Evolutionary conservation across 2,113 vertebrate species (phyloP).

Genomic region (Prionailurus viverrinus): DNA sequence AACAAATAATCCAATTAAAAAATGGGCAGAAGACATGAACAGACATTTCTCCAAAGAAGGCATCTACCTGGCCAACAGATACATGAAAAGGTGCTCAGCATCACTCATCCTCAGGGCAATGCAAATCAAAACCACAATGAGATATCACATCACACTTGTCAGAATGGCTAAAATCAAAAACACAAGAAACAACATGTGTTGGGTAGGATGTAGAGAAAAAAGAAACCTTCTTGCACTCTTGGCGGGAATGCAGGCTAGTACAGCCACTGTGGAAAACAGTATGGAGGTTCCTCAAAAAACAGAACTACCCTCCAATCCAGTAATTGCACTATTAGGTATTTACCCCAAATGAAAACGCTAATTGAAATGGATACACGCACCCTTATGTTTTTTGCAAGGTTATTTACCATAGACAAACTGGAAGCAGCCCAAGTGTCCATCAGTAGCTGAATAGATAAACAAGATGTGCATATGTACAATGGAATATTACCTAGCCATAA

Average conservation of each 20-base stretch:
- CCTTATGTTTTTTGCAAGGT: background rate
- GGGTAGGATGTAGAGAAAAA: background rate
- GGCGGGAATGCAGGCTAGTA: background rate
- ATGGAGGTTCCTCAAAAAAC: background rate
- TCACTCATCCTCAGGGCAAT: background rate
- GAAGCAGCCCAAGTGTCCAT: background rate
- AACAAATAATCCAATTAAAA: background rate
- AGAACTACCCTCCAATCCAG: background rate
- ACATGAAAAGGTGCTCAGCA: background rate
- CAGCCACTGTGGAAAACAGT: background rate
- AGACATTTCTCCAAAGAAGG: background rate
- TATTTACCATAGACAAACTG: background rate
- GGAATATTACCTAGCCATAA: background rate
- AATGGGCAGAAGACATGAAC: background rate
- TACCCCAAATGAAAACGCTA: background rate
- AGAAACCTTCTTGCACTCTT: background rate
- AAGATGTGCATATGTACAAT: background rate
- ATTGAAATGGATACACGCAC: background rate
- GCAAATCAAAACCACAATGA: background rate
- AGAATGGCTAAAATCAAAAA: background rate
- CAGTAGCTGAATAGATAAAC: background rate
- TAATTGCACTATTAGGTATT: background rate
- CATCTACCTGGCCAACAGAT: background rate
- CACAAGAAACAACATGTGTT: background rate
- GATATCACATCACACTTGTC: background rate